A percentile compares a stretch with the other conserved stretches of the same genome.
phyloP scores from a whole-genome alignment of 2,888 invertebrate genomes.

The Acleris literana region DNA sequence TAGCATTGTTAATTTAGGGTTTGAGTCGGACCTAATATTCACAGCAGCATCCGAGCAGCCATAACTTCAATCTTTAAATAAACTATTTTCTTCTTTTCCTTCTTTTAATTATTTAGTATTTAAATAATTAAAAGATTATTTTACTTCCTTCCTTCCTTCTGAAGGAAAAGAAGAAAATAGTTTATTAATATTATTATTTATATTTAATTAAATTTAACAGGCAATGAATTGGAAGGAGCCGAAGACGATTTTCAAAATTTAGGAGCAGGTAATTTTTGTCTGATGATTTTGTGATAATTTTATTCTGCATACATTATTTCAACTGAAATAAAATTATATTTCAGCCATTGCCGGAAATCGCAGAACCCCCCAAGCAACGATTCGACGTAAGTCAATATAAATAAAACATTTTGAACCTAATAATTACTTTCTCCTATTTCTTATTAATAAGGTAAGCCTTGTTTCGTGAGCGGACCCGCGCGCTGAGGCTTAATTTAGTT shows the following conservation, averaged over 20 bases:
- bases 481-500: slow-evolving; percentile 1
- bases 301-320: neutral
- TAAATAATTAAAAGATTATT: too few relatives aligned
- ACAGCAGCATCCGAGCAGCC: too few relatives aligned
- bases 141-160: too few relatives aligned
- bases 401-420: neutral
- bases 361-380: slow-evolving; percentile 41
- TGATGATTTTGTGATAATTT: neutral
- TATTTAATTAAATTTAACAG: slow-evolving; percentile 10
- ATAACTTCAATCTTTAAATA: too few relatives aligned
- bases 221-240: slow-evolving; percentile 55
- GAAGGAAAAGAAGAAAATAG: too few relatives aligned
- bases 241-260: slow-evolving; percentile 54
- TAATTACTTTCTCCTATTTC: too few relatives aligned
- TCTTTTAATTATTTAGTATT: too few relatives aligned
- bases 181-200: neutral
- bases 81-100: too few relatives aligned
- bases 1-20: too few relatives aligned
- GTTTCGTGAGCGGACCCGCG: slow-evolving; percentile 26
- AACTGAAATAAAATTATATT: neutral
- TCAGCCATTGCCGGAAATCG: slow-evolving; percentile 41
- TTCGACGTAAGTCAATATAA: slow-evolving; percentile 48
- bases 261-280: slow-evolving; percentile 34
- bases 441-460: too few relatives aligned
- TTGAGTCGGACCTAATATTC: too few relatives aligned